phyloP scores from a whole-genome alignment of 92 coral and sea anemone species.

The Desmophyllum pertusum region DNA sequence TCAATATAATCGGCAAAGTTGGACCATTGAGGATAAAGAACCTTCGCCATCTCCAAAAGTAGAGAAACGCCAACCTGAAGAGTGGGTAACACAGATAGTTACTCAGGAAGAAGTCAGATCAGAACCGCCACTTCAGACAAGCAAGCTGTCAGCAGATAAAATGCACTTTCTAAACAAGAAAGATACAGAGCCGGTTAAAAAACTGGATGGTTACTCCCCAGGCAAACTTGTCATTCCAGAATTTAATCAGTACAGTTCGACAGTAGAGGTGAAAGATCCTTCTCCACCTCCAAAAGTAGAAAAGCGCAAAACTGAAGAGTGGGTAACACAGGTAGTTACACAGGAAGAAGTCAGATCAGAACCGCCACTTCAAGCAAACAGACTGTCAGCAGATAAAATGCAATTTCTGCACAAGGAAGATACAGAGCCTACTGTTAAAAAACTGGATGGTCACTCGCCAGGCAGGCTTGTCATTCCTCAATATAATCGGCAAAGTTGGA shows the following conservation, averaged over 20 bases:
- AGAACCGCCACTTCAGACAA: neutral
- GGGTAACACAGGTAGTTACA: neutral
- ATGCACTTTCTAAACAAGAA: neutral
- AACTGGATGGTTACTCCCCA: neutral
- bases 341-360: constrained; percentile 1
- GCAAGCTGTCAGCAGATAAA: neutral
- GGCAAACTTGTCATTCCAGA: neutral
- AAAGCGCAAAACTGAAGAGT: neutral
- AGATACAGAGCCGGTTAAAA: neutral
- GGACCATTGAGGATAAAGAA: neutral
- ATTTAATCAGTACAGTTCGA: neutral
- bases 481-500: neutral
- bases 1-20: neutral
- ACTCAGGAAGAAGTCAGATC: constrained; percentile 2
- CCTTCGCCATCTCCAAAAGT: neutral
- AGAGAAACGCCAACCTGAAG: neutral
- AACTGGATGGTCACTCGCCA: neutral
- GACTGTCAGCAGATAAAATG: neutral
- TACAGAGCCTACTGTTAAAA: neutral
- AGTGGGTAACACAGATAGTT: neutral
- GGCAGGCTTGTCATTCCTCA: neutral
- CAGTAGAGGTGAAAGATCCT: neutral
- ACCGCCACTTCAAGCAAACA: neutral
- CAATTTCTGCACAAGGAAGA: neutral
- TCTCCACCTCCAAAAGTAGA: neutral